Base-by-base conservation (phyloP, 1,140 invertebrate genomes). In the Tetramorium simillimum region DNA sequence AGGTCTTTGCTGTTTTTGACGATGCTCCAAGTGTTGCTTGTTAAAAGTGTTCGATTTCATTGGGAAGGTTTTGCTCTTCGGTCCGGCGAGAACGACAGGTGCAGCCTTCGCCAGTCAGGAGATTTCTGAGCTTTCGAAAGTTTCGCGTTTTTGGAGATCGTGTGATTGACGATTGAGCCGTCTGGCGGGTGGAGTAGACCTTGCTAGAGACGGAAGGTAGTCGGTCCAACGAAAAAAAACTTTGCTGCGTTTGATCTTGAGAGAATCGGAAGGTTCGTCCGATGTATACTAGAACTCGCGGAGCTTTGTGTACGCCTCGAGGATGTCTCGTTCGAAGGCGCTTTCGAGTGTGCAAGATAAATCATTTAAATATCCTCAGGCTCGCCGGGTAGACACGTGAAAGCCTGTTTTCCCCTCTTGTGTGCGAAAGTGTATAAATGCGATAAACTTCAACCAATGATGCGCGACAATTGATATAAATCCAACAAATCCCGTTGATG, bases 351-450 rank as follows among this genome's bases (percentile, higher is more conserved):
- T 73, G 69, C 80, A 75, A 75, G 28, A 21, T 40, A 60, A 70
- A 84, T 18, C 5, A 33, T 72, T 82, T 1, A 21, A 28, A 65
- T 24, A 28, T 33, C 58, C 28, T 75, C 80, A 73, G 80, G 69
- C 53, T 84, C 69, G 69, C 80, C 51, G 53, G 51, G 53, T 84
- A 60, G 56, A 84, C 53, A 75, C 37, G 69, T 84, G 51, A 73
- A 73, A 75, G 80, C 78, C 78, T 81, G 62, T 53, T 82, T 78
- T 62, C 24, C 12, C 14, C 40, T 60, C 46, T 73, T 75, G 80
- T 70, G 49, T 73, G 67, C 40, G 40, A 69, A 82, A 82, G 21
- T 43, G 40, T 24, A 18, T 58, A n/a, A 82, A 72, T 58, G 80
- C 69, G 24, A 24, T 53, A 56, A 33, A 70, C 21, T 33, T 43